Evolutionary conservation across 2,113 vertebrate genomes (phyloP).

Genomic region (Notiomystis cincta): DNA sequence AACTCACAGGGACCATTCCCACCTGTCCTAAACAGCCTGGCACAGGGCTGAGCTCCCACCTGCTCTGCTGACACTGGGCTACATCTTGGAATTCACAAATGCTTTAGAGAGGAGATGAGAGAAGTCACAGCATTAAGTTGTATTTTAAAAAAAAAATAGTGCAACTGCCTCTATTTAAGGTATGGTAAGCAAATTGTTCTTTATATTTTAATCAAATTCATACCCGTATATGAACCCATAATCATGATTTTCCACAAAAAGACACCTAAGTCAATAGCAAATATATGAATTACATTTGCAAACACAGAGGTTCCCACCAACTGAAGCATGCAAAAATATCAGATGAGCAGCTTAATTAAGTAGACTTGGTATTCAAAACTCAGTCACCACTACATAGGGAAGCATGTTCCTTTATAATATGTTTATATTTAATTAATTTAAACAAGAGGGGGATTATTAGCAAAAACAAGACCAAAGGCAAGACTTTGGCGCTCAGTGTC

Average conservation of each 20-base stretch:
- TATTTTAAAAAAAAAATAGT: not conserved
- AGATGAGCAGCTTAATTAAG: not conserved
- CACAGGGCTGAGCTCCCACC: not conserved
- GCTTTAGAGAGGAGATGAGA: not conserved
- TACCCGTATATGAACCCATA: not conserved
- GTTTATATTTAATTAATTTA: not conserved
- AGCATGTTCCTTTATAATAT: not conserved
- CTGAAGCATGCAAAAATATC: not conserved
- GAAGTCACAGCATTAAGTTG: not conserved
- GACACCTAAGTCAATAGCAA: not conserved
- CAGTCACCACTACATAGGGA: not conserved
- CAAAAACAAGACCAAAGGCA: not conserved
- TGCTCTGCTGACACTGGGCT: not conserved
- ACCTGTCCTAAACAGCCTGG: fast-evolving
- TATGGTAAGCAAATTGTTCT: not conserved
- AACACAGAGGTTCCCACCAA: not conserved
- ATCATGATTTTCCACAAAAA: not conserved
- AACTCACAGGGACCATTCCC: too few relatives aligned
- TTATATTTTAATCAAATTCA: not conserved
- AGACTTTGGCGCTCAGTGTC: not conserved
- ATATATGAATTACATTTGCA: not conserved
- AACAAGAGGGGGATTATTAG: not conserved
- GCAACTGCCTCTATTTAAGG: not conserved
- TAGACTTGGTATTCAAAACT: not conserved
- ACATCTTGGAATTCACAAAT: not conserved